Percentiles rank a stretch among this genome's conserved stretches.
These are phyloP conservation scores for Halyomorpha halys DNA, from an alignment of 1,140 invertebrate species.

Conservation along the genomic window DNA sequence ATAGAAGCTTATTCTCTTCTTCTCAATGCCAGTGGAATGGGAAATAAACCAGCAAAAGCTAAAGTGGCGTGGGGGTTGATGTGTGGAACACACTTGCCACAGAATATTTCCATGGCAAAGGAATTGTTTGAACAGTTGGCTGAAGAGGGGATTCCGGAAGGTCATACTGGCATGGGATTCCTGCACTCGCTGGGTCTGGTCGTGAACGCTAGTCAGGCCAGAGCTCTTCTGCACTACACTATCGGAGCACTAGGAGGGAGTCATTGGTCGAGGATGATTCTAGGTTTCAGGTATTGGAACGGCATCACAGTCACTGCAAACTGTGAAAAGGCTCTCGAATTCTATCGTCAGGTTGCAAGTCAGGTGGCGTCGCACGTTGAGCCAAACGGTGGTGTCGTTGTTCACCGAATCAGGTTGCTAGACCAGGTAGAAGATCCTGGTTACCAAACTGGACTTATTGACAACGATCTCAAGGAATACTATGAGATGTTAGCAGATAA, in stretches of 20 bases:
- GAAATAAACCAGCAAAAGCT: slow-evolving; percentile 66
- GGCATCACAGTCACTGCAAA: slow-evolving; percentile 76
- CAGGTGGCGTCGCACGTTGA: slow-evolving; percentile 77
- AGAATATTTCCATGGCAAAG: slow-evolving; percentile 64
- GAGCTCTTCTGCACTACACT: slow-evolving; percentile 83
- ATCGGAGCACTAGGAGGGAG: slow-evolving; percentile 80
- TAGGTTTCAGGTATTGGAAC: slow-evolving; percentile 78
- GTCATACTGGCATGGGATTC: slow-evolving; percentile 81
- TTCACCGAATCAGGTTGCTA: slow-evolving; percentile 79
- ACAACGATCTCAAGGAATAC: slow-evolving; percentile 59
- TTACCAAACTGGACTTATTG: neutral
- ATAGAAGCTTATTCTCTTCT: slow-evolving; percentile 53
- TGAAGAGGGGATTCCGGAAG: slow-evolving; percentile 66
- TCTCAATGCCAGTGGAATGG: slow-evolving; percentile 59
- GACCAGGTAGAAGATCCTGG: slow-evolving; percentile 74
- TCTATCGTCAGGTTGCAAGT: slow-evolving; percentile 79
- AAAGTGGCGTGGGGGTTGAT: slow-evolving; percentile 76
- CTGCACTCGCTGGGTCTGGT: slow-evolving; percentile 75
- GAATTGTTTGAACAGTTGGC: slow-evolving; percentile 67
- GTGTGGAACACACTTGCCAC: slow-evolving; percentile 61
- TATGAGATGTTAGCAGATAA: slow-evolving; percentile 94
- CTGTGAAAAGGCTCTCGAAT: slow-evolving; percentile 79
- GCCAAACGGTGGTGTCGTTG: slow-evolving; percentile 70
- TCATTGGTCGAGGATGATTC: slow-evolving; percentile 84
- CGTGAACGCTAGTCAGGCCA: slow-evolving; percentile 73